Conservation (phyloP, 2,888 invertebrate species). For the Stegana nigrithorax region DNA sequence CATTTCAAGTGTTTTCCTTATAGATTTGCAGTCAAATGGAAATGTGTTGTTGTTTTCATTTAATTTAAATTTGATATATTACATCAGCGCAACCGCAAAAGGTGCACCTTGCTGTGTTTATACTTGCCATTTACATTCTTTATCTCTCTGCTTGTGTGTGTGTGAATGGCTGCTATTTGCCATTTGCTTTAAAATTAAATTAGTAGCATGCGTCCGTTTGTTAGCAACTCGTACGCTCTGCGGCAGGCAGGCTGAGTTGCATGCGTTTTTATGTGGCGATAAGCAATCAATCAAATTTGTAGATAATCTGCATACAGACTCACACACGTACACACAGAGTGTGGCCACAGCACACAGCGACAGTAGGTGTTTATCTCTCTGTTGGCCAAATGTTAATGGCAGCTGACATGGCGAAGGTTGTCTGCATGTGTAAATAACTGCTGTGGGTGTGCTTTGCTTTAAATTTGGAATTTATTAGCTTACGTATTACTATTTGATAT, state of each 20-base stretch:
- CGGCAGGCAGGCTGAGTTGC: too few relatives aligned
- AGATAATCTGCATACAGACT: conserved; percentile 33
- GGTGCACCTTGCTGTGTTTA: conserved; percentile 15
- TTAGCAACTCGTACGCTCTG: too few relatives aligned
- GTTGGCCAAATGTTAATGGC: conserved; percentile 7
- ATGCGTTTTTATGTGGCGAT: too few relatives aligned
- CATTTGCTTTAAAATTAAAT: conserved; percentile 11
- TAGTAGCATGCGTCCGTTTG: too few relatives aligned
- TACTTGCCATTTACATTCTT: background rate
- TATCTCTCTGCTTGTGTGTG: conserved; percentile 34
- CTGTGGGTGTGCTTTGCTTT: background rate
- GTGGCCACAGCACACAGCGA: too few relatives aligned
- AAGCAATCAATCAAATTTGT: conserved; percentile 50
- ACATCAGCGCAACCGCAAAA: conserved; percentile 11
- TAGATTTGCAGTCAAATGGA: conserved; percentile 37
- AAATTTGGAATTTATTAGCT: background rate
- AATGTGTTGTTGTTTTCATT: conserved; percentile 45
- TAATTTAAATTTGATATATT: conserved; percentile 50
- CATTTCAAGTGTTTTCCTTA: conserved; percentile 36
- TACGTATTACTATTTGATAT: background rate
- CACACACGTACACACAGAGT: too few relatives aligned
- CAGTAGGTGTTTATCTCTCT: background rate
- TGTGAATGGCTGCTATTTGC: conserved; percentile 11
- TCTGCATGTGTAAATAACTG: conserved; percentile 8
- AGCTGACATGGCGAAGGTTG: conserved; percentile 11